Evolutionary conservation across 2,888 invertebrate species (phyloP).

Genomic region (Kuschelorhynchus macadamiae): DNA sequence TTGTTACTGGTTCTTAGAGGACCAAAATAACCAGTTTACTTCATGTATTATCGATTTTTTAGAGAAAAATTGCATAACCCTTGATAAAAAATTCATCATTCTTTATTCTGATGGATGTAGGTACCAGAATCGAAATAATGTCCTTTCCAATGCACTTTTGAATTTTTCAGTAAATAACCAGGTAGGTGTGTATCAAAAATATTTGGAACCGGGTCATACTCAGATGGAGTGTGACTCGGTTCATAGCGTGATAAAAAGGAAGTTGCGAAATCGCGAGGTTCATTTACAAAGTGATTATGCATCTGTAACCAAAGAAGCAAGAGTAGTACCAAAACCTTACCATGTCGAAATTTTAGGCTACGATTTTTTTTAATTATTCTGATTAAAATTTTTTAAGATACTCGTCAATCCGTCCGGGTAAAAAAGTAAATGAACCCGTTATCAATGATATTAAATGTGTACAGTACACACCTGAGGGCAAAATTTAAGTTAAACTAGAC

Average conservation of each 20-base stretch:
- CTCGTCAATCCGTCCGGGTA: conserved; percentile 16
- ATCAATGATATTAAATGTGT: conserved; percentile 25
- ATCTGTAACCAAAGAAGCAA: conserved; percentile 23
- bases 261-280: neutral
- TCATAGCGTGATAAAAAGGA: neutral
- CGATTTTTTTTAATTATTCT: conserved; percentile 17
- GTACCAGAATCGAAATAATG: conserved; percentile 39
- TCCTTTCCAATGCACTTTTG: conserved; percentile 38
- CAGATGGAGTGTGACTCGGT: conserved; percentile 46
- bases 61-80: conserved; percentile 22
- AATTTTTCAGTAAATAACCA: conserved; percentile 24
- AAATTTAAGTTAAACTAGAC: neutral
- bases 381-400: too few relatives aligned
- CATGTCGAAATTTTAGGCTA: conserved; percentile 19
- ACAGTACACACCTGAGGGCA: neutral
- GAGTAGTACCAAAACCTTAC: conserved; percentile 22
- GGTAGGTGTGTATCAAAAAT: conserved; percentile 35
- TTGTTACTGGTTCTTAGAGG: neutral
- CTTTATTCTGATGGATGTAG: too few relatives aligned
- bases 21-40: neutral
- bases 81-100: too few relatives aligned
- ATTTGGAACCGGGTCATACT: conserved; percentile 45
- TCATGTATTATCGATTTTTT: conserved; percentile 4
- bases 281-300: too few relatives aligned
- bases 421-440: conserved; percentile 25